A percentile compares a stretch with the other conserved stretches of the same genome.
These are phyloP conservation scores for Drosophila flavopinicola DNA, from an alignment of 2,888 invertebrate genomes.

Conservation along the genomic window DNA sequence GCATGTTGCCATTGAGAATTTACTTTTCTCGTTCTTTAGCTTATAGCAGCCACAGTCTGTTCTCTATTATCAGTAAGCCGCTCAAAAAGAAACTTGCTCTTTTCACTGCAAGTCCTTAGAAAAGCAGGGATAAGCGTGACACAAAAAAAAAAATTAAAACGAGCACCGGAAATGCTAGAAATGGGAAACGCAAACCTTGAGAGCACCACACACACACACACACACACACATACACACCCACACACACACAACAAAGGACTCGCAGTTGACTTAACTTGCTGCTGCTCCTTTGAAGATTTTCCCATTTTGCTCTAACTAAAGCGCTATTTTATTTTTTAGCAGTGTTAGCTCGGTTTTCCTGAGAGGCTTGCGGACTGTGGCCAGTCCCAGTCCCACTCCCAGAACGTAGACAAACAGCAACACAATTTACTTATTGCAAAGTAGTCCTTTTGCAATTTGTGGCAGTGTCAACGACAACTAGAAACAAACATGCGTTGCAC, in stretches of 20 bases:
- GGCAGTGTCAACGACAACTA: not conserved
- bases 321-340: conserved; percentile 13
- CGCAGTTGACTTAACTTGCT: conserved; percentile 2
- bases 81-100: not conserved
- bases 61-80: not conserved
- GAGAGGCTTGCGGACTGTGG: not conserved
- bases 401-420: not conserved
- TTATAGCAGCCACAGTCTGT: not conserved
- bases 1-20: not conserved
- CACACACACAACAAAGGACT: not conserved
- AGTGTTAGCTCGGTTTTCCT: not conserved
- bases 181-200: conserved; percentile 45
- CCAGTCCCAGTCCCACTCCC: not conserved
- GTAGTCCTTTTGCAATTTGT: conserved; percentile 3
- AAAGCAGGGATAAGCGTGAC: not conserved
- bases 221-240: not conserved
- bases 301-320: not conserved
- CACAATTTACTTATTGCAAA: not conserved
- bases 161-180: conserved; percentile 46
- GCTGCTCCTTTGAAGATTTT: conserved; percentile 1
- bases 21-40: not conserved
- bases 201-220: not conserved
- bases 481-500: not conserved
- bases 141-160: conserved; percentile 17
- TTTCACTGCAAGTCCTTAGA: not conserved